A percentile compares a stretch with the other conserved stretches of the same genome.
Conservation (phyloP, 2,888 invertebrate genomes). For the Torymus aiolomorphi region DNA sequence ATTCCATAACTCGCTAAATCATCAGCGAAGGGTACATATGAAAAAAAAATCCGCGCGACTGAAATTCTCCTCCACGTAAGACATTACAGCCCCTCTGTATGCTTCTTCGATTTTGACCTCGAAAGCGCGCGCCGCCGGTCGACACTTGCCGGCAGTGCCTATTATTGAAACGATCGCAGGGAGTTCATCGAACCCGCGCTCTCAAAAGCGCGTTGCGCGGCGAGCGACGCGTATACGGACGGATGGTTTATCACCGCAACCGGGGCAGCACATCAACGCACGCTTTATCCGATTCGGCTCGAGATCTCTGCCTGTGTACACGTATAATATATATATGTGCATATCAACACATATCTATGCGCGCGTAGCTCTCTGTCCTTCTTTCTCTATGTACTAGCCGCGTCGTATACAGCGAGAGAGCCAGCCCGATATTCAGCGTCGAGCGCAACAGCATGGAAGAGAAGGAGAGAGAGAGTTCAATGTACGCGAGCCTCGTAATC, state of each 20-base stretch:
- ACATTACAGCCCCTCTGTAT: too few species aligned
- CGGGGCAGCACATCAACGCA: neutral
- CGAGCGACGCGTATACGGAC: too few species aligned
- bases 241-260: slow-evolving; percentile 32
- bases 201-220: neutral
- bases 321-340: too few species aligned
- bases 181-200: slow-evolving; percentile 35
- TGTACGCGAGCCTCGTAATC: slow-evolving; percentile 49
- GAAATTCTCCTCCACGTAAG: too few species aligned
- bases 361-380: neutral
- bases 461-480: slow-evolving; percentile 42
- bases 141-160: neutral
- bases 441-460: neutral
- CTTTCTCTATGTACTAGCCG: neutral
- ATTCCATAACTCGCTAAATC: too few species aligned
- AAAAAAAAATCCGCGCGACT: too few species aligned
- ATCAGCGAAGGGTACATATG: too few species aligned
- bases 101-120: neutral
- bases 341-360: too few species aligned
- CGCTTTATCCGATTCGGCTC: slow-evolving; percentile 23
- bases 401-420: too few species aligned
- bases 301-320: too few species aligned
- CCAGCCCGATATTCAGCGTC: too few species aligned
- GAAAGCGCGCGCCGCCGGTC: neutral
- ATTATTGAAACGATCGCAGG: slow-evolving; percentile 22